Base-by-base conservation (phyloP, 1,140 invertebrate genomes). In the Euwallacea fornicatus region DNA sequence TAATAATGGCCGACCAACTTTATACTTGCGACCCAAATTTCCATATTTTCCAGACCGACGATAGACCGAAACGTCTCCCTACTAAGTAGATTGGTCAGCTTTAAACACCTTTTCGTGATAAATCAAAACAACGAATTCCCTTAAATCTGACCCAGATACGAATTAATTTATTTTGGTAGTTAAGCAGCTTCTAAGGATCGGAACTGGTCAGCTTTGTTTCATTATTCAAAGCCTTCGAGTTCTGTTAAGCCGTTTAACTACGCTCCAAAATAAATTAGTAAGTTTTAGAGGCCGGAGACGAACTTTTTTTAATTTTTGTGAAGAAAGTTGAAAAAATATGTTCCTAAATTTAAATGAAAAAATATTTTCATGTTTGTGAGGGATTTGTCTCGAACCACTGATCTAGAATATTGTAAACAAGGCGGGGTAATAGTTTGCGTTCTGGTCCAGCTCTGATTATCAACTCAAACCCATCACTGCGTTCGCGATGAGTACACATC, bases 401-500 rank as follows among this genome's bases (percentile, higher is more conserved):
- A 33, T 33, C 21, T 33, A 33, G 21, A 33, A 33, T 33, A 33
- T 33, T 33, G 21, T 33, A 33, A 33, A 33, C 21, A 33, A 33
- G 21, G 4, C 21, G 21, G 21, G 21, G 21, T 33, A 33, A 4
- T 33, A 4, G 21, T 33, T 33, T 33, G 4, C 65, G 76, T 33
- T 77, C 72, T 73, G 71, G 76, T 46, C 75, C 75, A 74, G 75
- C 77, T 72, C 75, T 74, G 74, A 79, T 79, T 79, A 79, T 76
- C 70, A 75, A 76, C 73, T 63, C 73, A 76, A 78, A 78, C 73
- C 75, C 76, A 79, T 79, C 78, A 75, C 76, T 77, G 74, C 74
- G 72, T 73, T 74, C 73, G 71, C 71, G 63, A 73, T 66, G 74
- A 68, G 70, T 65, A 63, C 54, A 60, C 54, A 59, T 53, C 4